Conservation (phyloP, 2,113 vertebrate species). For the Melanerpes formicivorus region DNA sequence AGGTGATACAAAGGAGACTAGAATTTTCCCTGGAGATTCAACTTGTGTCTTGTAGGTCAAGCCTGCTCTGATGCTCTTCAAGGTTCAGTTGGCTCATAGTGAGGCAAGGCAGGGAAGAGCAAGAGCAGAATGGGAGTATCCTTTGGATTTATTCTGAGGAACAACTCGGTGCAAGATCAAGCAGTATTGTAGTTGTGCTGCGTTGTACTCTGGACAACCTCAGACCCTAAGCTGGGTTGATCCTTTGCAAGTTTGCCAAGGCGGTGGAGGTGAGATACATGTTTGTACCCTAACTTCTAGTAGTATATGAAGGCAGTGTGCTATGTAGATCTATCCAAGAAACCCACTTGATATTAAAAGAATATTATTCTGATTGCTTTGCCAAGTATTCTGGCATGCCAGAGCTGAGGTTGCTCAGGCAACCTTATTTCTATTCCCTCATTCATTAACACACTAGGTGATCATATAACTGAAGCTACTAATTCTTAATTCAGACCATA, state of each 20-base stretch:
- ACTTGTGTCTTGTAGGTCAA: rapidly evolving
- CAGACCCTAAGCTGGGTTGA: not conserved
- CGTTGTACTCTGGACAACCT: not conserved
- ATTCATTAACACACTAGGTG: not conserved
- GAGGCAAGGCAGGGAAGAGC: not conserved
- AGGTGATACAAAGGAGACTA: not conserved
- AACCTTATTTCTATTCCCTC: constrained; percentile 32
- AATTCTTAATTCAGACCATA: not conserved
- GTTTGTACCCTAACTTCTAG: not conserved
- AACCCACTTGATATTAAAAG: not conserved
- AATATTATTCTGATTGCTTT: not conserved
- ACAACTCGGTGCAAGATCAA: not conserved
- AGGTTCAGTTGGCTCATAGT: not conserved
- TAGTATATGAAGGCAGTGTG: not conserved
- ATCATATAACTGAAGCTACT: not conserved
- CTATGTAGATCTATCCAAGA: not conserved
- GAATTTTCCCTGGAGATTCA: not conserved
- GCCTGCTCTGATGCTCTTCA: rapidly evolving
- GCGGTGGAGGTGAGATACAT: rapidly evolving
- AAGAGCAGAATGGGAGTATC: not conserved
- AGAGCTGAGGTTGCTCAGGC: constrained; percentile 51
- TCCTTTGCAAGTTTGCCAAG: not conserved
- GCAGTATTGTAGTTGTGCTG: not conserved
- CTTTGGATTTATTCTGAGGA: not conserved
- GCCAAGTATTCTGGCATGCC: not conserved